These are phyloP conservation scores for Halocynthia roretzi DNA, from an alignment of 23 tunicate genomes.

Conservation along the genomic window DNA sequence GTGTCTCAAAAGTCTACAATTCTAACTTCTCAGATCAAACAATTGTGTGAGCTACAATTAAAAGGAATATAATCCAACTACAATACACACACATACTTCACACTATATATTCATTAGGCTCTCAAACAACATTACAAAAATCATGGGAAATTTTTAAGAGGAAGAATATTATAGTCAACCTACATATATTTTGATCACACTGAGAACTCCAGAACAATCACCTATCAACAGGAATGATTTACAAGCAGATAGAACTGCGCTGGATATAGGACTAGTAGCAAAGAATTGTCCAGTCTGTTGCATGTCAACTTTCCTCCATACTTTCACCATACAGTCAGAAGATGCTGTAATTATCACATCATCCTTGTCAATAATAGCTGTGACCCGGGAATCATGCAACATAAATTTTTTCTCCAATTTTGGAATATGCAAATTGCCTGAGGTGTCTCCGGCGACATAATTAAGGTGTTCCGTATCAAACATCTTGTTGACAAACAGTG, in stretches of 20 bases:
- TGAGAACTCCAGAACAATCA: constrained; percentile 19
- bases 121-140: no score
- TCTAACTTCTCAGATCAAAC: no score
- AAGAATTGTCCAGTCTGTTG: constrained; percentile 14
- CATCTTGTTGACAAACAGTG: neutral
- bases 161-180: no score
- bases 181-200: no score
- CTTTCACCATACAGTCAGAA: constrained; percentile 6
- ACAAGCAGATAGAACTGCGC: neutral
- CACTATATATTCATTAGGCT: no score
- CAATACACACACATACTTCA: no score
- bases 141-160: no score
- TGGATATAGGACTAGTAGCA: constrained; percentile 14
- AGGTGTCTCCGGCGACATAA: neutral
- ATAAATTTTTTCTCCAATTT: neutral
- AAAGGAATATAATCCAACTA: no score
- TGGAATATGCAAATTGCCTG: neutral
- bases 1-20: no score
- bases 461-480: neutral
- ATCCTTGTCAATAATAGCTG: constrained; percentile 5
- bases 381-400: constrained; percentile 4
- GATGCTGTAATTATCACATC: constrained; percentile 2
- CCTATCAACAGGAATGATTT: neutral
- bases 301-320: constrained; percentile 5
- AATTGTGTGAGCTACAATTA: no score